Base-by-base conservation (phyloP, 2,888 invertebrate genomes). In the Rhaphigaster nebulosa region DNA sequence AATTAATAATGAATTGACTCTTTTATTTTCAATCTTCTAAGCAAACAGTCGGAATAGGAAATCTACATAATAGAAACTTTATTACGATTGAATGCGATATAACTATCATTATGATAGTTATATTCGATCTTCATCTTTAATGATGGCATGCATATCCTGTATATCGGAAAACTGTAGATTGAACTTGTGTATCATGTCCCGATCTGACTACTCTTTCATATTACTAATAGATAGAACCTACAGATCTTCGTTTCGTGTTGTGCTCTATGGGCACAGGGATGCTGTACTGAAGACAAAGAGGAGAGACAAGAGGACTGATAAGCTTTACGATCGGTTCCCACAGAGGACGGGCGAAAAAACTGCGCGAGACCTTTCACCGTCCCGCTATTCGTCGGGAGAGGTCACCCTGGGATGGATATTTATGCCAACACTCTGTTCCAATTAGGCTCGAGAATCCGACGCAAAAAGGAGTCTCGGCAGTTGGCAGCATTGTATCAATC, bases 401-500 rank as follows among this genome's bases (percentile, higher is more conserved):
- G 84, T n/a, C 4, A 84, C 84, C 84, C 84, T 13, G 26, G 84
- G 45, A 50, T 23, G 45, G 45, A 84, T 84, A 84, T 84, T 45
- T 50, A 84, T 84, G 13, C 84, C 45, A 84, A 84, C 45, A 84
- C 84, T 80, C 80, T n/a, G n/a, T 84, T 84, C 84, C 84, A 84
- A 84, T 84, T 84, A 84, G 84, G 3, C 20, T 45, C 1, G 38
- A 15, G 84, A 84, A 84, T 84, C 45, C 45, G 45, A 15, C 26
- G n/a, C 84, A 38, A 41, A 38, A 80, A 80, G 38, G n/a, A 38
- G 29, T 15, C 76, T 20, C 18, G 76, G 20, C 76, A 41, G 84
- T n/a, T n/a, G 45, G 84, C n/a, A 84, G 84, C 84, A 84, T 84
- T 84, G 84, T 84, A 84, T 84, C 84, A 84, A 41, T 50, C 45